Base-by-base conservation (phyloP, 1,140 invertebrate genomes). In the Brachionus asplanchnoidis region DNA sequence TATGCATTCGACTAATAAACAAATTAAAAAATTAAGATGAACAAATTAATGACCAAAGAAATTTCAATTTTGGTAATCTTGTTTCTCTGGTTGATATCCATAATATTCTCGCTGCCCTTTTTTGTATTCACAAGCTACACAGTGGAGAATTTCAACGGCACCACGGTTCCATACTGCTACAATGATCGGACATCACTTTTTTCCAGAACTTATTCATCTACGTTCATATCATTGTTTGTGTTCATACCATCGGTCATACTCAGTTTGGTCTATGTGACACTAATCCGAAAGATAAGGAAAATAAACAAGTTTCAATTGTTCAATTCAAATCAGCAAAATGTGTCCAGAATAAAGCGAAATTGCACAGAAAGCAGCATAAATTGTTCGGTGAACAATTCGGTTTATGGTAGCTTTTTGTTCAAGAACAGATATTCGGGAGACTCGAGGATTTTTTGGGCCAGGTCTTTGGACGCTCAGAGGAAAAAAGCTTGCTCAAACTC, bases 221-320 rank as follows among this genome's bases (percentile, higher is more conserved):
- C 26, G 14, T 77, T 77, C 11, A 77, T 50, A 50, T 77, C 44
- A 3, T 14, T 77, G 42, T 77, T 77, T 77, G 23, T 77, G n/a
- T 77, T 77, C 73, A 77, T 77, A 77, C 73, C 73, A 77, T 50
- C 73, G 3, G 32, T 77, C 9, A 77, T 77, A 50, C 44, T 77
- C 0, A 77, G 42, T 12, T 7, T 77, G 26, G 73, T 77, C 20
- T 77, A 77, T 50, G 11, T 77, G 26, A 40, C 68, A 0, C 40
- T 73, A 42, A 73, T 73, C 17, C 68, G 40, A 12, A 73, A 73
- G 40, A 73, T 73, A 40, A 73, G n/a, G 42, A 40, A 40, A 73
- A 40, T 73, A 8, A 73, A 73, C 36, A 73, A 40, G 32, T 68
- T 32, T 68, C 66, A 68, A 3, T 9, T 73, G n/a, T 36, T 68